A percentile compares a stretch with the other conserved stretches of the same genome.
phyloP scores from a whole-genome alignment of 2,113 vertebrate genomes.

The Hippolais icterina region DNA sequence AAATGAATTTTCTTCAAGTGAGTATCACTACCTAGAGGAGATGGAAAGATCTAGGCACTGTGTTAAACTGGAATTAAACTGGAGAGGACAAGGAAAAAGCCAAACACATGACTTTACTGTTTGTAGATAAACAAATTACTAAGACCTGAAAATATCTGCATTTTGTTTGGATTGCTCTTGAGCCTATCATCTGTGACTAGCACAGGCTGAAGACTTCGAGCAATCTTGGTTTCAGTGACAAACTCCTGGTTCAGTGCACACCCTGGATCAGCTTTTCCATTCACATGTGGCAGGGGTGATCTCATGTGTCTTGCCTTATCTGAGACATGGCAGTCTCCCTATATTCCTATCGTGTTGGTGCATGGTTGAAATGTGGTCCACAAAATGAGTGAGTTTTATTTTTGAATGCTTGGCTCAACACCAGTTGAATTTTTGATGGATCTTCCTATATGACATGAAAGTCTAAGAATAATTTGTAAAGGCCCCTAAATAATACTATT shows the following conservation, averaged over 20 bases:
- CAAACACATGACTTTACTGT: neutral
- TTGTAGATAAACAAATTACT: neutral
- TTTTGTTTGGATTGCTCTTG: neutral
- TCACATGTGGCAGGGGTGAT: neutral
- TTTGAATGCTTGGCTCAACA: neutral
- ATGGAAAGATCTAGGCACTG: neutral
- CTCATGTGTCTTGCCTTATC: neutral
- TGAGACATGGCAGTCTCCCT: neutral
- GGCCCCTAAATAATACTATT: neutral
- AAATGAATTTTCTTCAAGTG: constrained; percentile 28
- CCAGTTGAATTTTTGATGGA: neutral
- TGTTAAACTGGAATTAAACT: constrained; percentile 3
- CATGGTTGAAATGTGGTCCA: neutral
- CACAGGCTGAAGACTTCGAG: neutral
- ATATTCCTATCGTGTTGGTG: accelerated
- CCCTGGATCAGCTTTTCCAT: neutral
- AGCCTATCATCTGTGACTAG: neutral
- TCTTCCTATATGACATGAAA: neutral
- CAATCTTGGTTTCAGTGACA: neutral
- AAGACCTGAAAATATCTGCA: neutral
- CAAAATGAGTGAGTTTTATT: neutral
- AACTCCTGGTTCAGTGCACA: neutral
- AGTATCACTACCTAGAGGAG: neutral
- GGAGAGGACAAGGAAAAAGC: neutral
- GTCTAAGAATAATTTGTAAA: neutral